Conservation (phyloP, 2,797 vertebrate species). For the Falco berigora region DNA sequence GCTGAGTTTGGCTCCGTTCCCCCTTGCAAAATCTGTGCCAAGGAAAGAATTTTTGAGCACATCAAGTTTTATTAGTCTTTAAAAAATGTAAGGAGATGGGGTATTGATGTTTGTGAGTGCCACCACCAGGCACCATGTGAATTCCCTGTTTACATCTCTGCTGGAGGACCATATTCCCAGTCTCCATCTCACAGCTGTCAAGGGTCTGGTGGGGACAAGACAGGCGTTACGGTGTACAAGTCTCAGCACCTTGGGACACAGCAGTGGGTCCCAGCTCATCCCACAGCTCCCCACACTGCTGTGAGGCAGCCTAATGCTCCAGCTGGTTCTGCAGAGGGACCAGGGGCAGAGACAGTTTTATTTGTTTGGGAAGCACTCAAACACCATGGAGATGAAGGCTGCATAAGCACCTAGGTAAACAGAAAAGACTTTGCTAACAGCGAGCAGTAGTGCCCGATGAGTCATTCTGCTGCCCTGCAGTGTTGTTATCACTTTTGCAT, state of each 20-base stretch:
- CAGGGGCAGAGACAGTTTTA: neutral
- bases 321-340: constrained; percentile 7
- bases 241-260: neutral
- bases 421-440: constrained; percentile 44
- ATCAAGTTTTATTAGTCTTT: neutral
- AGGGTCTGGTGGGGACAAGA: neutral
- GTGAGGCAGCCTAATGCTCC: neutral
- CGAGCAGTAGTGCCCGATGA: neutral
- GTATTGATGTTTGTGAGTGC: neutral
- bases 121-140: neutral
- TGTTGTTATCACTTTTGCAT: constrained; percentile 5
- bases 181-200: neutral
- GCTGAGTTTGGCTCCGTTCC: neutral
- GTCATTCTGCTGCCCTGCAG: constrained; percentile 48
- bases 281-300: neutral
- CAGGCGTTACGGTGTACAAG: neutral
- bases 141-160: neutral
- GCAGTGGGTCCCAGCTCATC: neutral
- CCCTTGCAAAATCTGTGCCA: neutral
- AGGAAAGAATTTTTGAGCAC: neutral
- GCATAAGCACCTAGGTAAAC: constrained; percentile 50
- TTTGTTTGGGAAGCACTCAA: constrained; percentile 59
- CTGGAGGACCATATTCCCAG: neutral
- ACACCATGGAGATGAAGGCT: constrained; percentile 44
- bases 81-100: neutral